phyloP scores from a whole-genome alignment of 2,113 vertebrate genomes.

The Sturnus vulgaris region DNA sequence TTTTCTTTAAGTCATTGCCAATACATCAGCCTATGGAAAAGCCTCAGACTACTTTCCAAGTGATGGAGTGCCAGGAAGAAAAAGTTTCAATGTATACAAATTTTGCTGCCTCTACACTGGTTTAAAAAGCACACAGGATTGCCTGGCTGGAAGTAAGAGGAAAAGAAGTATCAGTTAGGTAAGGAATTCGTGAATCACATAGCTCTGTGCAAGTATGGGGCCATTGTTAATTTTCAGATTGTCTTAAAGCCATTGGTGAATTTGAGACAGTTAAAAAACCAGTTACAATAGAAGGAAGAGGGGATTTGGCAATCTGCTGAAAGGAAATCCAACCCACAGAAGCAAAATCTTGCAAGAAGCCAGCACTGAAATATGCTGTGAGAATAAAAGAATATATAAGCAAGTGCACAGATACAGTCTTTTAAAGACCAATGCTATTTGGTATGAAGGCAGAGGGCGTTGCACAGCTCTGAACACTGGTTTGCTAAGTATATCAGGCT shows the following conservation, averaged over 20 bases:
- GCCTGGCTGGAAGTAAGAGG: background rate
- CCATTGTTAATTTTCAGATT: conserved; percentile 73
- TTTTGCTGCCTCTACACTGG: conserved; percentile 42
- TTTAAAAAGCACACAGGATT: conserved; percentile 16
- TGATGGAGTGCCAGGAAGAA: conserved; percentile 20
- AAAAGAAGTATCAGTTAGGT: conserved; percentile 20
- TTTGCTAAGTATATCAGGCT: conserved; percentile 23
- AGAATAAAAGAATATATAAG: conserved; percentile 60
- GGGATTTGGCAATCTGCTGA: conserved; percentile 66
- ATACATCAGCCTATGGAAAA: conserved; percentile 49
- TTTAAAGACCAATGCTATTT: conserved; percentile 49
- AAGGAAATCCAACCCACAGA: conserved; percentile 68
- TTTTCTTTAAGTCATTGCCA: conserved; percentile 35
- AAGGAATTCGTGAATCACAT: conserved; percentile 56
- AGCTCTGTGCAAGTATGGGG: conserved; percentile 63
- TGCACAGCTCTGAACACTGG: conserved; percentile 10
- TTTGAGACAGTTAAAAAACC: conserved; percentile 72
- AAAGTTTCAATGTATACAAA: conserved; percentile 7
- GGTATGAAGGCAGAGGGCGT: conserved; percentile 4
- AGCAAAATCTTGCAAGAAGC: conserved; percentile 57
- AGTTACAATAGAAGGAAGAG: conserved; percentile 71
- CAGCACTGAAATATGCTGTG: conserved; percentile 8
- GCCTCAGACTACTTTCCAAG: conserved; percentile 46
- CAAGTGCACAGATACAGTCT: background rate
- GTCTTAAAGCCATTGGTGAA: conserved; percentile 69